A percentile compares a stretch with the other conserved stretches of the same genome.
phyloP scores from a whole-genome alignment of 2,888 invertebrate genomes.

The Diarsia dahlii region DNA sequence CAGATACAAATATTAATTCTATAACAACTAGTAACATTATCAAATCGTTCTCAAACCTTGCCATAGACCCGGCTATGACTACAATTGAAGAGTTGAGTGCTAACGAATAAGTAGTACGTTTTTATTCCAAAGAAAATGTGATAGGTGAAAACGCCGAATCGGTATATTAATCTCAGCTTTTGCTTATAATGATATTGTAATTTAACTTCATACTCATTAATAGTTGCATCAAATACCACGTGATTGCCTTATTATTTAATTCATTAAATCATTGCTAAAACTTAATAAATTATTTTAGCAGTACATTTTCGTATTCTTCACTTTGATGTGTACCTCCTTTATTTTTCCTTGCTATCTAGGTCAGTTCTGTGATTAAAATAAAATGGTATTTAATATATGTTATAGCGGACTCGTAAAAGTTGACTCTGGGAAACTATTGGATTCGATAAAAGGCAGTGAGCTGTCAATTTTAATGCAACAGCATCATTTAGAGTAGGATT shows the following conservation, averaged over 20 bases:
- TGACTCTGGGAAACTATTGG: neutral
- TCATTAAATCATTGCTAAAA: slow-evolving; percentile 87
- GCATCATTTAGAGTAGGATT: slow-evolving; percentile 15
- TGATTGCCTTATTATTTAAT: slow-evolving; percentile 90
- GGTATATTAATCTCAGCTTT: slow-evolving; percentile 87
- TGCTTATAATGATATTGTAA: slow-evolving; percentile 87
- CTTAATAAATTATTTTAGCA: slow-evolving; percentile 90
- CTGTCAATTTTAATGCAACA: slow-evolving; percentile 9
- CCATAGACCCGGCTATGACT: slow-evolving; percentile 65
- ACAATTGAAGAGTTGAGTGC: slow-evolving; percentile 68
- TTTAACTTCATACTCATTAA: slow-evolving; percentile 83
- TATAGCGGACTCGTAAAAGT: neutral
- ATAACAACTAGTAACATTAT: slow-evolving; percentile 66
- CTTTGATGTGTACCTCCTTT: slow-evolving; percentile 16
- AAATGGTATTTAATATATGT: slow-evolving; percentile 8
- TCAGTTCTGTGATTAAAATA: slow-evolving; percentile 8
- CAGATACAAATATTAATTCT: slow-evolving; percentile 66
- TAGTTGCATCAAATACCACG: slow-evolving; percentile 88
- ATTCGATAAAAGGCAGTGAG: slow-evolving; percentile 1
- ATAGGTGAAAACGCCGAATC: slow-evolving; percentile 85
- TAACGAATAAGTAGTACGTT: slow-evolving; percentile 76
- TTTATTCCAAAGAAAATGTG: slow-evolving; percentile 89
- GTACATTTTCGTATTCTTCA: slow-evolving; percentile 71
- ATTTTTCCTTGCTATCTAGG: slow-evolving; percentile 7
- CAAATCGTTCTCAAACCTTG: slow-evolving; percentile 68